Base-by-base conservation (phyloP, 2,797 vertebrate genomes). In the Sciurus carolinensis region DNA sequence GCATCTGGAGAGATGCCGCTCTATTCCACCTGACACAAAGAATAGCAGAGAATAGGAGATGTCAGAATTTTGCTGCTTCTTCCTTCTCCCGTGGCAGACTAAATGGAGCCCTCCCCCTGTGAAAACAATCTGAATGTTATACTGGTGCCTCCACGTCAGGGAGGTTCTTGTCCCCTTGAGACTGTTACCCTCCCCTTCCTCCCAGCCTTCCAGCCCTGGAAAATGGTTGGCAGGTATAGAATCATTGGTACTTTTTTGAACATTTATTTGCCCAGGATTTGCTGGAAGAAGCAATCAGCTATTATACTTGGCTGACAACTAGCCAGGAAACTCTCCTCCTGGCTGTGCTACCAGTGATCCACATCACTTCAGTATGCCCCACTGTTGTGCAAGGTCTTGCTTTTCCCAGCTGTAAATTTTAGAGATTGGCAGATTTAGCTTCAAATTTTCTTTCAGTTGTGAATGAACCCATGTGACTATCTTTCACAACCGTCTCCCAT, bases 21-120 rank as follows among this genome's bases (percentile, higher is more conserved):
- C 57, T 91, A 28, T 52, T 67, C 73, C 26, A 90, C 79, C 82
- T 83, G 81, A 96, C 86, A 93, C 30, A 80, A 71, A 85, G 64
- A 92, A 91, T 57, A 87, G 73, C 39, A 86, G 64, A 12, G 22
- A 71, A 52, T 5, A 73, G 54, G 82, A 95, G 76, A 92, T 90
- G 75, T 62, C 12, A 12, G 57, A 80, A 50, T 77, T 90, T 57
- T 81, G 36, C 12, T 39, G 36, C 15, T 86, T 67, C 28, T 67
- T 75, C 44, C 52, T 67, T 72, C 33, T 76, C 54, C 50, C 8
- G 18, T 82, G 44, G 73, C 66, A 91, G 47, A 88, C 42, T 72
- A 75, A 85, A 59, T 30, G 80, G 5, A 92, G 80, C 20, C 6
- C n/a, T 66, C 42, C 47, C 24, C 91, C 88, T 80, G 69, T 47